Evolutionary conservation across 2,888 invertebrate genomes (phyloP).

Genomic region (Oxycera nigricornis): DNA sequence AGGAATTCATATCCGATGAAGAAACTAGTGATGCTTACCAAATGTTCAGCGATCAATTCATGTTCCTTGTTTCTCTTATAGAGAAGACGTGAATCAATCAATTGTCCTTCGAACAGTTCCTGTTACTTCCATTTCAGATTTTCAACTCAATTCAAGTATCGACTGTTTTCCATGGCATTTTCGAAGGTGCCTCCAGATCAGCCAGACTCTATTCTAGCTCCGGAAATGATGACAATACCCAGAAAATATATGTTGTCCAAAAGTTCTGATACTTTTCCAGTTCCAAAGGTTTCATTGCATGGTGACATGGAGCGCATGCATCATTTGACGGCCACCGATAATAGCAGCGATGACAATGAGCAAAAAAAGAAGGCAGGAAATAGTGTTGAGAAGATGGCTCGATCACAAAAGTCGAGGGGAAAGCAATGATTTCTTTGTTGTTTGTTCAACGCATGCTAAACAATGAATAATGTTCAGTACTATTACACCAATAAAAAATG

Average conservation of each 20-base stretch:
- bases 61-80: neutral
- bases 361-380: neutral
- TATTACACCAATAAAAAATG: too few species aligned
- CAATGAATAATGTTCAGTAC: too few species aligned
- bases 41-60: neutral
- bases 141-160: slow-evolving; percentile 14
- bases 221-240: slow-evolving; percentile 1
- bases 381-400: neutral
- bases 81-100: slow-evolving; percentile 1
- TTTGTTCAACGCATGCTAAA: too few species aligned
- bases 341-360: neutral
- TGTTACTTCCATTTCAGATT: neutral
- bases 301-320: neutral
- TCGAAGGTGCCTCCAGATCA: neutral
- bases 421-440: too few species aligned
- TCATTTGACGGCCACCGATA: neutral
- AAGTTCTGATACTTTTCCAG: neutral
- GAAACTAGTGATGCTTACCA: neutral
- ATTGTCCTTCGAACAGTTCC: neutral
- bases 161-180: neutral
- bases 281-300: neutral
- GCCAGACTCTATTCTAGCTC: neutral
- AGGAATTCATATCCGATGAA: neutral
- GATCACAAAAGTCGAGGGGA: neutral
- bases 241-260: neutral